Evolutionary conservation across 2,113 vertebrate species (phyloP).

Genomic region (Lepus timidus): DNA sequence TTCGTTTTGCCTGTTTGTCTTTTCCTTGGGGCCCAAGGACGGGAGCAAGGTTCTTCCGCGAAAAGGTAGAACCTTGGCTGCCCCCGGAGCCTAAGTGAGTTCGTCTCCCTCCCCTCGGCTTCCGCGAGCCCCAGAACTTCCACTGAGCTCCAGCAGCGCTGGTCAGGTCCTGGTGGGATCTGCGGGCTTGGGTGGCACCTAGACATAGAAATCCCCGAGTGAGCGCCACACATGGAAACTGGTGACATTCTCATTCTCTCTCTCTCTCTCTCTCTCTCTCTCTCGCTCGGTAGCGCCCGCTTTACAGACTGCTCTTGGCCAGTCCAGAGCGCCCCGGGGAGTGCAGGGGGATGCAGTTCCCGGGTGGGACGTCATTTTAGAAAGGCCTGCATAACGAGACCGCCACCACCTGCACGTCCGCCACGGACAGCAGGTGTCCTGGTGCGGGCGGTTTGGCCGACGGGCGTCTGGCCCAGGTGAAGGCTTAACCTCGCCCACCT

Average conservation of each 20-base stretch:
- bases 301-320: background rate
- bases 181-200: background rate
- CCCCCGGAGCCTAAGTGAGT: background rate
- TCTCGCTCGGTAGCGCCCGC: background rate
- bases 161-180: accelerated
- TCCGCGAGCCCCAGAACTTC: background rate
- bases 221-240: background rate
- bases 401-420: background rate
- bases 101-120: accelerated
- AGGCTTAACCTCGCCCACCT: background rate
- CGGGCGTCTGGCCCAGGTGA: background rate
- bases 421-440: background rate
- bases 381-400: background rate
- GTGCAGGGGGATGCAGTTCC: too few relatives aligned
- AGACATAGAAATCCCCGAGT: background rate
- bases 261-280: too few relatives aligned
- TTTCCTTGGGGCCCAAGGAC: background rate
- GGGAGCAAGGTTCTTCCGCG: background rate
- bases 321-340: background rate
- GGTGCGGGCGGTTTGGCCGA: background rate
- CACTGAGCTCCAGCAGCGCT: background rate
- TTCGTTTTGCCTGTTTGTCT: background rate
- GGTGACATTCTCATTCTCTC: too few relatives aligned
- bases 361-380: background rate
- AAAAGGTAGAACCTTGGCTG: background rate